Base-by-base conservation (phyloP, 2,888 invertebrate species). In the Archaeoteleia sp. region DNA sequence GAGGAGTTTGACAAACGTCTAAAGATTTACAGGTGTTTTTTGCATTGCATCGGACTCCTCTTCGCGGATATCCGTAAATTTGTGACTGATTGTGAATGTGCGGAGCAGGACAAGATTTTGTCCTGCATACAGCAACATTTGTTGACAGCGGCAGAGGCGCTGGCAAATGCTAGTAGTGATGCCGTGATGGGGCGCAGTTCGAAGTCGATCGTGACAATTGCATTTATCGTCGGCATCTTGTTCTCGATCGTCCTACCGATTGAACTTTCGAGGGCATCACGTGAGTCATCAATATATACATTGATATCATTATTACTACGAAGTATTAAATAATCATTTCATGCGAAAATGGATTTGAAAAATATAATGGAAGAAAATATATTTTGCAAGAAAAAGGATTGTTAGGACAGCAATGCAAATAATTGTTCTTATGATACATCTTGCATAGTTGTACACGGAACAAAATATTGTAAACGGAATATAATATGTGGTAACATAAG, bases 121-220 rank as follows among this genome's bases (percentile, higher is more conserved):
- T 3, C 23, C 23, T 23, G 4, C 4, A 23, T 23, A 65, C 65
- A 65, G 29, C 29, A 8, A 9, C 29, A 2, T 29, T 8, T 8
- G 29, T 7, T 46, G 32, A 46, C 46, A 32, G 63, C 68, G 68
- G 68, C 63, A 40, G 49, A 48, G 37, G 42, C 60, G 68, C 68
- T 61, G 67, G 51, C 63, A 42, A 61, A 66, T 30, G 55, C 35
- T 55, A 42, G 70, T 65, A 68, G 72, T 70, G 55, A 72, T 70
- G 72, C 70, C 72, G 72, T 72, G 67, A 72, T 70, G 72, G 72
- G 72, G 67, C 67, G 70, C 72, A 72, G 72, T 61, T 67, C 67
- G 62, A 70, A 65, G 70, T 70, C 72, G 30, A 66, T 70, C 66
- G 67, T 72, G 65, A 57, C 70, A 58, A 62, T 67, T 67, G 62